Evolutionary conservation across 2,113 vertebrate genomes (phyloP).

Genomic region (Oceanites oceanicus): DNA sequence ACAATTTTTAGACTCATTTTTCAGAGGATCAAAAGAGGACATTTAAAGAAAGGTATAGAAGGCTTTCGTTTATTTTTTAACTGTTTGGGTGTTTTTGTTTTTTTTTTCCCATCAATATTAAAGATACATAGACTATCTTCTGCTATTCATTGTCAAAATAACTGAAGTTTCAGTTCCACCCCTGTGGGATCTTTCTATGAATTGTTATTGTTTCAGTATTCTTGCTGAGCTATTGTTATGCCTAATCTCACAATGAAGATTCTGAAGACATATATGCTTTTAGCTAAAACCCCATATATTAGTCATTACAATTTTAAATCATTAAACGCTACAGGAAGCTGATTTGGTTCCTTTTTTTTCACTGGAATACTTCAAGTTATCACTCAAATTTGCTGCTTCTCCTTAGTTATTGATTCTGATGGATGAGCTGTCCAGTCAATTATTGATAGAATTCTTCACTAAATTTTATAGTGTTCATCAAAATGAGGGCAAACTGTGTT

Average conservation of each 20-base stretch:
- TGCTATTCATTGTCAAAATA: not conserved
- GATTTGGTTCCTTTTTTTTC: not conserved
- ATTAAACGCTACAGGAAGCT: not conserved
- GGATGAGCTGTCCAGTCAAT: slow-evolving; percentile 11
- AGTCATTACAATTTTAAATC: not conserved
- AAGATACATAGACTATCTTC: not conserved
- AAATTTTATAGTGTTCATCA: slow-evolving; percentile 22
- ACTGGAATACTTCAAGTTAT: not conserved
- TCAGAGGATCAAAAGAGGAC: not conserved
- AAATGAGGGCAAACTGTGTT: not conserved
- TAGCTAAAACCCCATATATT: not conserved
- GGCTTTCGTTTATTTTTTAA: not conserved
- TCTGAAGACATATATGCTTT: not conserved
- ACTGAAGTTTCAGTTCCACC: not conserved
- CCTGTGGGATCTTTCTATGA: not conserved
- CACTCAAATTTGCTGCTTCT: not conserved
- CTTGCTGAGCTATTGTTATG: not conserved
- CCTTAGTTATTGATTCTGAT: not conserved
- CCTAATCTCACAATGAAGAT: not conserved
- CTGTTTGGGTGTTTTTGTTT: not conserved
- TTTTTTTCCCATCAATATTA: not conserved
- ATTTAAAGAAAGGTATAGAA: not conserved
- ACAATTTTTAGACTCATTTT: not conserved
- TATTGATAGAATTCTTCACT: slow-evolving; percentile 18
- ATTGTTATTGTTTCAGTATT: not conserved